These are phyloP conservation scores for Drosophila kuntzei DNA, from an alignment of 2,888 invertebrate genomes.

Conservation along the genomic window DNA sequence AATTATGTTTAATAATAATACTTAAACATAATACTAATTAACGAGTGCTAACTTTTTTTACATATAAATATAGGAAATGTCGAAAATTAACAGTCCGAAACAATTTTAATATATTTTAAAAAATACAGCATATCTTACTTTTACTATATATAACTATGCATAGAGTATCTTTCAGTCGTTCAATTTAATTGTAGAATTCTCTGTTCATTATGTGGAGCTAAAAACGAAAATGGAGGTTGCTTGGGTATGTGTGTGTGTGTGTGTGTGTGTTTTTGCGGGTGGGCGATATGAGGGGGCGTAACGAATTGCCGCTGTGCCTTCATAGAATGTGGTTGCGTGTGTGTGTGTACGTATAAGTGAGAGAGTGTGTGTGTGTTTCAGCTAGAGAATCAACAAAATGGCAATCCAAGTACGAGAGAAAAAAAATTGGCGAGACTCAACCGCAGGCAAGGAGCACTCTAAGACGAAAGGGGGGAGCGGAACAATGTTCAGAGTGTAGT, in stretches of 20 bases:
- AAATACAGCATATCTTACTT: too few species aligned
- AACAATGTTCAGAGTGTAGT: slow-evolving; percentile 9
- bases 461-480: slow-evolving; percentile 25
- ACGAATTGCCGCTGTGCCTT: slow-evolving; percentile 57
- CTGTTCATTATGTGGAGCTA: slow-evolving; percentile 32
- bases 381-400: slow-evolving; percentile 67
- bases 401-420: slow-evolving; percentile 46
- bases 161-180: slow-evolving; percentile 27
- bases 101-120: background rate
- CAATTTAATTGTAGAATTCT: background rate
- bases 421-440: slow-evolving; percentile 61
- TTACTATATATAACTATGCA: background rate
- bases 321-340: slow-evolving; percentile 21
- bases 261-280: slow-evolving; percentile 37
- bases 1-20: too few species aligned
- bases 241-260: slow-evolving; percentile 13
- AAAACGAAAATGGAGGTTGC: slow-evolving; percentile 58
- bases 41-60: too few species aligned
- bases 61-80: too few species aligned
- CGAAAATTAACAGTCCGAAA: background rate
- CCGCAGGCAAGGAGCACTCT: slow-evolving; percentile 25
- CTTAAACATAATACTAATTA: too few species aligned
- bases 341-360: slow-evolving; percentile 26
- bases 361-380: slow-evolving; percentile 47
- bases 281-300: slow-evolving; percentile 64